These are phyloP conservation scores for Clanis bilineata DNA, from an alignment of 2,888 invertebrate genomes.

Conservation along the genomic window DNA sequence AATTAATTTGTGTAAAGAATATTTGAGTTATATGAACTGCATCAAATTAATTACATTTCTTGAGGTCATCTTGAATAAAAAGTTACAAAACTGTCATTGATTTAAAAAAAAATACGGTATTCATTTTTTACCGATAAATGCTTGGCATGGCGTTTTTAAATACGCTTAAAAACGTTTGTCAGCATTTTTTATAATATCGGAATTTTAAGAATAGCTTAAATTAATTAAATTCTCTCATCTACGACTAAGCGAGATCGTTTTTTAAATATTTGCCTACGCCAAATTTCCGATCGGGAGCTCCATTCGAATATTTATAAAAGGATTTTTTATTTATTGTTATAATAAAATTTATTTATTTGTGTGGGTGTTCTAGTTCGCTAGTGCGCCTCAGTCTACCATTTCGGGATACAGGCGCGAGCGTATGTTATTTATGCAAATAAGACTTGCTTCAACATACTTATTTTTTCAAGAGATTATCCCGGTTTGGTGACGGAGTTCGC, in stretches of 20 bases:
- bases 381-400: too few relatives aligned
- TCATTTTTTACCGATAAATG: background rate
- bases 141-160: background rate
- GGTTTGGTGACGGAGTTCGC: too few relatives aligned
- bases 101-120: background rate
- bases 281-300: conserved; percentile 11
- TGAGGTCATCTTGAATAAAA: too few relatives aligned
- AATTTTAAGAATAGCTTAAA: background rate
- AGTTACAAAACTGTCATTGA: too few relatives aligned
- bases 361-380: too few relatives aligned
- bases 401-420: too few relatives aligned
- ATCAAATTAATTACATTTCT: too few relatives aligned
- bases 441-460: too few relatives aligned
- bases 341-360: background rate
- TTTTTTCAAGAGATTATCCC: too few relatives aligned
- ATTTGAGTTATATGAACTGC: too few relatives aligned
- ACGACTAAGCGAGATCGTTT: background rate
- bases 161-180: background rate
- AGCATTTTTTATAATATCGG: background rate
- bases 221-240: conserved; percentile 1
- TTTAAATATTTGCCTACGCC: conserved; percentile 4
- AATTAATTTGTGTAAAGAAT: too few relatives aligned
- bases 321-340: background rate
- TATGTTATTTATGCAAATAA: too few relatives aligned
- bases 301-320: conserved; percentile 7